A percentile compares a stretch with the other conserved stretches of the same genome.
These are phyloP conservation scores for Petrosia ficiformis DNA, from an alignment of 37 sponge, comb jelly and placozoan species.

Conservation along the genomic window DNA sequence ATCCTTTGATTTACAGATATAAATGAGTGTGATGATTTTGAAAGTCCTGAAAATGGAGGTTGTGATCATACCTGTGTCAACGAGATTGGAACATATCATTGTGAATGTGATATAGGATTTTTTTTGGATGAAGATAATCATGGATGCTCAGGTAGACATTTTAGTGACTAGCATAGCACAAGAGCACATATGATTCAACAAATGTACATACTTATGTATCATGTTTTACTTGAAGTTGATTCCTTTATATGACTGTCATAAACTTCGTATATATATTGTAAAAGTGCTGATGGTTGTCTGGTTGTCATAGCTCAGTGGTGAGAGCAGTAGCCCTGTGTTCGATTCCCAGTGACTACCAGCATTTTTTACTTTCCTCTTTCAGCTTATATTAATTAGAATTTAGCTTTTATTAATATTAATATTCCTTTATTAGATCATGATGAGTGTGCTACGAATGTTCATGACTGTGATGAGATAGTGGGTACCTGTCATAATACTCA, in stretches of 20 bases:
- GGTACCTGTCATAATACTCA: constrained; percentile 28
- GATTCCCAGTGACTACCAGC: too few relatives aligned
- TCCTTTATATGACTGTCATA: too few relatives aligned
- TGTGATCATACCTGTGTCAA: constrained; percentile 2
- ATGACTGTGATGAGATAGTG: constrained; percentile 28
- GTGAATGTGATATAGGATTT: constrained; percentile 1
- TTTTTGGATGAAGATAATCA: not conserved
- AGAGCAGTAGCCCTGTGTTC: too few relatives aligned
- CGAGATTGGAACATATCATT: not conserved
- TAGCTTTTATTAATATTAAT: too few relatives aligned
- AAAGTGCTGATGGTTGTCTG: too few relatives aligned
- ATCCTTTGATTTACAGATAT: constrained; percentile 3
- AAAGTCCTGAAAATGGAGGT: constrained; percentile 6
- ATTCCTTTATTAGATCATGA: not conserved
- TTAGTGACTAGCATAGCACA: too few relatives aligned
- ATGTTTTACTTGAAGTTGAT: too few relatives aligned
- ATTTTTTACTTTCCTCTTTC: too few relatives aligned
- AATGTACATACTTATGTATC: not conserved
- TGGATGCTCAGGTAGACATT: constrained; percentile 4
- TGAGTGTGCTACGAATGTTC: constrained; percentile 16
- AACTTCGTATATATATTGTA: too few relatives aligned
- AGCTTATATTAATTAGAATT: too few relatives aligned
- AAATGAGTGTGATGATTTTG: not conserved
- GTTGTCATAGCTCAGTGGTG: too few relatives aligned
- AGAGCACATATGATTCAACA: too few relatives aligned